Evolutionary conservation across 2,797 vertebrate species (phyloP).

Genomic region (Pipistrellus pipistrellus): DNA sequence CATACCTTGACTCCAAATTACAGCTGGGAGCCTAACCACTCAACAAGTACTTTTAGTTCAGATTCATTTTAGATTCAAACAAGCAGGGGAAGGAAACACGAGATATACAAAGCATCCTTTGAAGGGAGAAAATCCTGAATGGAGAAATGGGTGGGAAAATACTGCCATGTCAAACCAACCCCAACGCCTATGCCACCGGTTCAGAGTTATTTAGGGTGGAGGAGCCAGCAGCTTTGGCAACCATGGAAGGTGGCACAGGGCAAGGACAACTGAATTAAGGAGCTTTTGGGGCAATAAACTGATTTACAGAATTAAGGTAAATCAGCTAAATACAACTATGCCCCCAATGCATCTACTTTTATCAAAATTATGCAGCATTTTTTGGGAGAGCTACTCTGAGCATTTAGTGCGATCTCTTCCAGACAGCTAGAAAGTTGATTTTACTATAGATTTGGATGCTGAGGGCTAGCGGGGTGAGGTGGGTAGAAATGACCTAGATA

Average conservation of each 20-base stretch:
- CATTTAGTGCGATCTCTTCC: neutral
- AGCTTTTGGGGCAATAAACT: neutral
- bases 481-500: constrained; percentile 54
- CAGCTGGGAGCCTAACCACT: constrained; percentile 81
- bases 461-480: too few species aligned
- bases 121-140: constrained; percentile 82
- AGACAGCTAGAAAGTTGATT: constrained; percentile 72
- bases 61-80: constrained; percentile 81
- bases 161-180: constrained; percentile 58
- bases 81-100: constrained; percentile 49
- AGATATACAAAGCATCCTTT: constrained; percentile 79
- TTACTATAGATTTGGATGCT: constrained; percentile 77
- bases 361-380: neutral
- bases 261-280: neutral
- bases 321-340: neutral
- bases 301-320: constrained; percentile 52
- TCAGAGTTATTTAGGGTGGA: constrained; percentile 63
- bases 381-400: neutral
- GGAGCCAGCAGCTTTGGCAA: constrained; percentile 53
- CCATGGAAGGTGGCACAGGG: neutral
- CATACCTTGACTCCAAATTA: constrained; percentile 83
- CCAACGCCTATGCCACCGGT: neutral
- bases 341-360: neutral
- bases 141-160: constrained; percentile 72
- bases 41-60: constrained; percentile 81